Conservation (phyloP, 1,140 invertebrate genomes). For the Gonatopus flavifemur region DNA sequence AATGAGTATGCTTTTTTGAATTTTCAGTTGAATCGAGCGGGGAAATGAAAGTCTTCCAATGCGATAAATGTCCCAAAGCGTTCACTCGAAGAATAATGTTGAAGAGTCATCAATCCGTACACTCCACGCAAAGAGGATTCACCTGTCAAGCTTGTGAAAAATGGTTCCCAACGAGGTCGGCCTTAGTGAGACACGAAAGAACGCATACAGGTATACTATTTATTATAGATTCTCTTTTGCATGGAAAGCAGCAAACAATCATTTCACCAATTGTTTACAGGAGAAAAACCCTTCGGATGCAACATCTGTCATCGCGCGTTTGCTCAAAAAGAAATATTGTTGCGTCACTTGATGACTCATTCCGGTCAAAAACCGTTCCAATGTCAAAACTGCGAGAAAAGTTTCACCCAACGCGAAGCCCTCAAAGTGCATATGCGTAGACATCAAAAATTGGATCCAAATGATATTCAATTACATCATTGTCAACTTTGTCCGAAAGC, state of each 20-base stretch:
- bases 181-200: slow-evolving; percentile 75
- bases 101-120: slow-evolving; percentile 64
- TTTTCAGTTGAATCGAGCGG: slow-evolving; percentile 43
- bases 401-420: slow-evolving; percentile 71
- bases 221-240: slow-evolving; percentile 1
- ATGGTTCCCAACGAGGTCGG: slow-evolving; percentile 78
- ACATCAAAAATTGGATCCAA: slow-evolving; percentile 62
- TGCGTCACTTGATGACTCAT: slow-evolving; percentile 83
- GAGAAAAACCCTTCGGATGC: slow-evolving; percentile 77
- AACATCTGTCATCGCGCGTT: slow-evolving; percentile 72
- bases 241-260: neutral
- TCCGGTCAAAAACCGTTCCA: slow-evolving; percentile 80
- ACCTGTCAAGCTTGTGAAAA: slow-evolving; percentile 73
- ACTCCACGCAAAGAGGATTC: slow-evolving; percentile 64
- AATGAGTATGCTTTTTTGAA: slow-evolving; percentile 1
- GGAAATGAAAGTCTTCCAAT: slow-evolving; percentile 61
- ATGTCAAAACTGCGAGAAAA: slow-evolving; percentile 74
- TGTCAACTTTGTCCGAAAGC: slow-evolving; percentile 70
- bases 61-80: slow-evolving; percentile 61
- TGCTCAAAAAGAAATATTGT: slow-evolving; percentile 77
- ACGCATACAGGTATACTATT: slow-evolving; percentile 65
- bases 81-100: slow-evolving; percentile 62
- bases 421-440: slow-evolving; percentile 65
- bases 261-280: slow-evolving; percentile 34
- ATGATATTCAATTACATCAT: slow-evolving; percentile 64